phyloP scores from a whole-genome alignment of 1,140 invertebrate species.

The Periplaneta americana region DNA sequence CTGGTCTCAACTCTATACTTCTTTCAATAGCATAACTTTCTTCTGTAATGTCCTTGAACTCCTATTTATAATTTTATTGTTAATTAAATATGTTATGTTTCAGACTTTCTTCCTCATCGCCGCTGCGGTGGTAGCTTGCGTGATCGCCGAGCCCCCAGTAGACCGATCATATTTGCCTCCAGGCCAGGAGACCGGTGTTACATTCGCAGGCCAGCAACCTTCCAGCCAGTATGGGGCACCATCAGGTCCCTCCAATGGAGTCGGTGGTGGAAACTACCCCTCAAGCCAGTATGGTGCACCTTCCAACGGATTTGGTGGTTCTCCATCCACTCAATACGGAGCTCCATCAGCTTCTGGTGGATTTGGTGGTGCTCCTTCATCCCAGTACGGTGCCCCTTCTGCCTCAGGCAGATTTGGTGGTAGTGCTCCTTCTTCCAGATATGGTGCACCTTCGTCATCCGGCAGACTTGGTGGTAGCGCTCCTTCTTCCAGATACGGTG shows the following conservation, averaged over 20 bases:
- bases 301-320: slow-evolving; percentile 4
- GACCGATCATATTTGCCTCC: slow-evolving; percentile 10
- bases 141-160: slow-evolving; percentile 4
- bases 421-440: neutral
- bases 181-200: neutral
- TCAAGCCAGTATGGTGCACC: slow-evolving; percentile 12
- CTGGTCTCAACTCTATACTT: too few relatives aligned
- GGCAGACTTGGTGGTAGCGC: neutral
- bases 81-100: neutral
- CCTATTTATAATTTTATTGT: neutral
- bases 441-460: neutral
- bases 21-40: too few relatives aligned
- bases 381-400: slow-evolving; percentile 1
- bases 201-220: neutral
- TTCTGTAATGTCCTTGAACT: too few relatives aligned
- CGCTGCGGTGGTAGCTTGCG: neutral
- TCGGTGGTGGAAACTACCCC: slow-evolving; percentile 1
- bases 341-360: neutral
- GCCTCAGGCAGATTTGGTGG: neutral
- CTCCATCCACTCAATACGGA: neutral
- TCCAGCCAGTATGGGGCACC: slow-evolving; percentile 16
- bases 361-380: neutral
- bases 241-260: neutral
- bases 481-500: neutral
- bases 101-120: neutral